These are phyloP conservation scores for Neodiprion lecontei DNA, from an alignment of 1,140 invertebrate species.

Conservation along the genomic window DNA sequence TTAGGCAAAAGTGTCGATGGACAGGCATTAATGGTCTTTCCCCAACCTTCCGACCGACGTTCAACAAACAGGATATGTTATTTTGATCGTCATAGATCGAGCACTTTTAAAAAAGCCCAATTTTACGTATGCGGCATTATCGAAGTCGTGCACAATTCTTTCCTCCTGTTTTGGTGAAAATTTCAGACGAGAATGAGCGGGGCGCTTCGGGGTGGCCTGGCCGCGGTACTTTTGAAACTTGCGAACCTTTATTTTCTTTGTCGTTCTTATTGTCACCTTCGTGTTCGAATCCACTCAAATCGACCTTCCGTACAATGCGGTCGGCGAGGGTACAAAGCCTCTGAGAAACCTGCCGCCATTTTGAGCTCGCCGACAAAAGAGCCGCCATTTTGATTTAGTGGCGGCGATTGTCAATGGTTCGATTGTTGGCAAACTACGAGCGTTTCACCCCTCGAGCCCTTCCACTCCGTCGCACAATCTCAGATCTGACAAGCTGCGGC, in stretches of 20 bases:
- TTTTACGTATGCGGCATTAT: too few species aligned
- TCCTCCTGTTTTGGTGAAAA: too few species aligned
- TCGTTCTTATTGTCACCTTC: slow-evolving; percentile 28
- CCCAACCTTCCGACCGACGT: too few species aligned
- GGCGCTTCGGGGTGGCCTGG: neutral
- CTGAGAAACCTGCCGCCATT: slow-evolving; percentile 33
- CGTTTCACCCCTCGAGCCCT: neutral
- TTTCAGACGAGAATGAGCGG: too few species aligned
- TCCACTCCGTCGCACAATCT: neutral
- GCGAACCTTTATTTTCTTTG: slow-evolving; percentile 19
- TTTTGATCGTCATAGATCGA: too few species aligned
- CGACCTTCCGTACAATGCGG: slow-evolving; percentile 30
- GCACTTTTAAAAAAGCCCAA: too few species aligned
- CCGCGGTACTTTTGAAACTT: neutral
- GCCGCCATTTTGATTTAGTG: slow-evolving; percentile 43
- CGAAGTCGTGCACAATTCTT: too few species aligned
- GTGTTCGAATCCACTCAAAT: slow-evolving; percentile 38
- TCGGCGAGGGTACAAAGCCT: slow-evolving; percentile 30
- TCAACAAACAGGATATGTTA: too few species aligned
- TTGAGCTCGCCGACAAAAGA: slow-evolving; percentile 35
- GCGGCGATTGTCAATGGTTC: slow-evolving; percentile 39
- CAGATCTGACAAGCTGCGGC: too few species aligned
- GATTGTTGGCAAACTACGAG: slow-evolving; percentile 36
- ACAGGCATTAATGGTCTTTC: too few species aligned
- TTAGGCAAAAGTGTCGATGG: too few species aligned